phyloP scores from a whole-genome alignment of 2,113 vertebrate genomes.

The Limanda limanda region DNA sequence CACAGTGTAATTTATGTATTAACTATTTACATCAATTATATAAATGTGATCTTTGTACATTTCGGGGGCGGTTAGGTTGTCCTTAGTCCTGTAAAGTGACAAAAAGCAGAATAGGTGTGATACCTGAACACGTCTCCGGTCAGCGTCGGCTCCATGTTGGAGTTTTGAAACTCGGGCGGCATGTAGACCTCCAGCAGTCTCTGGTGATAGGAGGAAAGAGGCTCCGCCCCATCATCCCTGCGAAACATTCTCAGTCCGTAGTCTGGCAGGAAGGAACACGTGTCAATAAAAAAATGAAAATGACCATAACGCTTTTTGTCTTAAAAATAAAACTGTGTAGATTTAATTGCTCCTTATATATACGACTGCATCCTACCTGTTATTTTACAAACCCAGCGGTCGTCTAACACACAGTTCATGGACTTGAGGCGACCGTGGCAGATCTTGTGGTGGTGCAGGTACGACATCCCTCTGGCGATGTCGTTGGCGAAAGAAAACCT shows the following conservation, averaged over 20 bases:
- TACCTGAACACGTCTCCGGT: slow-evolving; percentile 87
- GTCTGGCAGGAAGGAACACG: slow-evolving; percentile 70
- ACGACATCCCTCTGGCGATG: slow-evolving; percentile 86
- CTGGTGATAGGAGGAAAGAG: slow-evolving; percentile 77
- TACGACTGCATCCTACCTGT: slow-evolving; percentile 72
- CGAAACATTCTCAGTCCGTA: slow-evolving; percentile 85
- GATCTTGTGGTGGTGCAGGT: slow-evolving; percentile 86
- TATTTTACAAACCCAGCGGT: slow-evolving; percentile 90
- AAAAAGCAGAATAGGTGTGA: too few species aligned
- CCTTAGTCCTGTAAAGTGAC: too few species aligned
- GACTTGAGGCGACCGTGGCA: slow-evolving; percentile 86
- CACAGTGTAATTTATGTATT: neutral
- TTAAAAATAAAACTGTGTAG: too few species aligned
- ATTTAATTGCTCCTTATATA: too few species aligned
- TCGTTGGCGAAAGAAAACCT: slow-evolving; percentile 91
- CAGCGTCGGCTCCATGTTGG: slow-evolving; percentile 78
- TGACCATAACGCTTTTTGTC: too few species aligned
- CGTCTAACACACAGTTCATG: slow-evolving; percentile 87
- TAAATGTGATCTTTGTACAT: too few species aligned
- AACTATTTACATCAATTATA: too few species aligned
- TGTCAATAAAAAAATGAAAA: neutral
- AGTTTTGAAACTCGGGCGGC: slow-evolving; percentile 82
- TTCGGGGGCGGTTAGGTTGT: too few species aligned
- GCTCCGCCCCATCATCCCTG: slow-evolving; percentile 76
- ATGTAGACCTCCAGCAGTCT: slow-evolving; percentile 80